Percentiles rank a stretch among this genome's conserved stretches.
Evolutionary conservation across 1,140 invertebrate genomes (phyloP).

Genomic region (Pogonus chalceus): DNA sequence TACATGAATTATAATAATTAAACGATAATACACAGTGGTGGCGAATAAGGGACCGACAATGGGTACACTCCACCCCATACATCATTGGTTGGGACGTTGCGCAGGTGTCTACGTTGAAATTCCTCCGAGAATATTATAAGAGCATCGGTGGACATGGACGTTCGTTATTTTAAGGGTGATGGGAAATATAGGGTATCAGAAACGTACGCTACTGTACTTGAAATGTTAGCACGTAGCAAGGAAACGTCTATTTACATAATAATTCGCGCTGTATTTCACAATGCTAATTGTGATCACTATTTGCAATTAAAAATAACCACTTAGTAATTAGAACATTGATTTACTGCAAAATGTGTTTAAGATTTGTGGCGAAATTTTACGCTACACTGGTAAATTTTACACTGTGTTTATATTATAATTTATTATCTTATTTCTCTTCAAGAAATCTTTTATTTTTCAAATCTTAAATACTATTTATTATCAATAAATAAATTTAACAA

Average conservation of each 20-base stretch:
- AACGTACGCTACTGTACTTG: constrained; percentile 17
- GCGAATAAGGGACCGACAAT: background rate
- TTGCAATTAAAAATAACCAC: constrained; percentile 27
- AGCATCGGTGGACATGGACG: background rate
- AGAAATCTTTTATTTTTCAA: too few species aligned
- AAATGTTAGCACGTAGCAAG: constrained; percentile 14
- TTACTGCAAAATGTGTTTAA: constrained; percentile 17
- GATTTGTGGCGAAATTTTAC: constrained; percentile 18
- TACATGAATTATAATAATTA: constrained; percentile 6
- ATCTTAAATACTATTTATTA: too few species aligned
- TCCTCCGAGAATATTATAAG: background rate
- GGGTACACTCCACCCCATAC: background rate
- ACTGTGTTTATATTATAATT: too few species aligned
- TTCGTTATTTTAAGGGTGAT: background rate
- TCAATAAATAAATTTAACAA: too few species aligned
- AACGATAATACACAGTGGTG: background rate
- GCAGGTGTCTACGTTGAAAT: background rate
- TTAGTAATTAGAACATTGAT: constrained; percentile 26
- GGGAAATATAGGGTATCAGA: constrained; percentile 16
- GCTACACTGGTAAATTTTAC: background rate
- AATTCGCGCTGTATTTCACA: constrained; percentile 12
- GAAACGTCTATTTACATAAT: constrained; percentile 20
- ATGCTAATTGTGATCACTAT: constrained; percentile 26
- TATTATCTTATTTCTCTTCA: too few species aligned
- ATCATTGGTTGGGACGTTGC: background rate